Percentiles rank a stretch among this genome's conserved stretches.
phyloP scores from a whole-genome alignment of 2,113 vertebrate species.

The Lepisosteus oculatus region DNA sequence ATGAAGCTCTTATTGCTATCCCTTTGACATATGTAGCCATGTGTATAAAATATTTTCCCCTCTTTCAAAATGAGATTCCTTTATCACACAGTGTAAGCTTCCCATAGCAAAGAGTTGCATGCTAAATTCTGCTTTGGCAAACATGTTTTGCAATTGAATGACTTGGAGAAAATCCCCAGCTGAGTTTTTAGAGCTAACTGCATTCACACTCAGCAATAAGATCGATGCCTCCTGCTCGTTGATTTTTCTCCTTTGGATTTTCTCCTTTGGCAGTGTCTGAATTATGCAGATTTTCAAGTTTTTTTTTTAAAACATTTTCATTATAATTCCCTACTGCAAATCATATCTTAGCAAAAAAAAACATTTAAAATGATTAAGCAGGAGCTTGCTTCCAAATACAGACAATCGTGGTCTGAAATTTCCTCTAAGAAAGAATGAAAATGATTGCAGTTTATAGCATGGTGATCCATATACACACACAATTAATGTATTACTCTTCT shows the following conservation, averaged over 20 bases:
- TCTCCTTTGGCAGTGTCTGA: slow-evolving; percentile 37
- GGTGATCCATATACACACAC: too few relatives aligned
- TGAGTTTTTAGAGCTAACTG: slow-evolving; percentile 56
- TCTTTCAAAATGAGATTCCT: slow-evolving; percentile 38
- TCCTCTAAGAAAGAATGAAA: too few relatives aligned
- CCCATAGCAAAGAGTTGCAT: slow-evolving; percentile 45
- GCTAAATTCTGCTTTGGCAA: slow-evolving; percentile 61
- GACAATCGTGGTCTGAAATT: too few relatives aligned
- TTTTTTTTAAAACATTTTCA: slow-evolving; percentile 54
- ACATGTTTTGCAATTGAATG: slow-evolving; percentile 48
- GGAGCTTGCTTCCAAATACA: background rate
- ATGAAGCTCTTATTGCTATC: slow-evolving; percentile 10
- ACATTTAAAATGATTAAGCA: background rate
- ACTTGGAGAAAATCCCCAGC: slow-evolving; percentile 65
- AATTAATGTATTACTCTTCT: too few relatives aligned
- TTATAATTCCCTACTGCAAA: slow-evolving; percentile 61
- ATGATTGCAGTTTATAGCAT: too few relatives aligned
- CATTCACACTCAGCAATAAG: slow-evolving; percentile 64
- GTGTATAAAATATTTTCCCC: slow-evolving; percentile 27
- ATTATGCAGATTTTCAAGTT: slow-evolving; percentile 59
- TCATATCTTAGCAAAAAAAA: slow-evolving; percentile 45
- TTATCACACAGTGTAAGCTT: slow-evolving; percentile 39
- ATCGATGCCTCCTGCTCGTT: slow-evolving; percentile 67
- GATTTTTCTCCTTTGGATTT: slow-evolving; percentile 58
- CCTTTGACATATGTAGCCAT: background rate